Evolutionary conservation across 1,140 invertebrate species (phyloP).

Genomic region (Euschistus heros): DNA sequence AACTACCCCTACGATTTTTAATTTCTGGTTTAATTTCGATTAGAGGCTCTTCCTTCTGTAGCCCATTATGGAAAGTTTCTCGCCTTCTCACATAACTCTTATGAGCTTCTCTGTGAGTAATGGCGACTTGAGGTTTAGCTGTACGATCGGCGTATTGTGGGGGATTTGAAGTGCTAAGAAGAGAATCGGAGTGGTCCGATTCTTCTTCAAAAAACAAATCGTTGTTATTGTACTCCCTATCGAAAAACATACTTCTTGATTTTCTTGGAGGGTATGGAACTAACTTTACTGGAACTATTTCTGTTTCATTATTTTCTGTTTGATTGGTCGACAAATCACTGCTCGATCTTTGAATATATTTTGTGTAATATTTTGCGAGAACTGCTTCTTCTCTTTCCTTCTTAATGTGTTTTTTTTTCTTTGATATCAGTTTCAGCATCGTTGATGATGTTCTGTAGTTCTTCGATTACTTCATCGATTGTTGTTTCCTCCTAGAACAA

Average conservation of each 20-base stretch:
- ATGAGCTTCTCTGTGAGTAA: neutral
- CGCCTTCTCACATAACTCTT: conserved; percentile 14
- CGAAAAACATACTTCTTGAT: conserved; percentile 41
- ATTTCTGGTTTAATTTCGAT: conserved; percentile 24
- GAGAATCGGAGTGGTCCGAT: conserved; percentile 56
- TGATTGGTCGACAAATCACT: neutral
- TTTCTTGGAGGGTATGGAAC: conserved; percentile 49
- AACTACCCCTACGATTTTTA: conserved; percentile 29
- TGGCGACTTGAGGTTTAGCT: neutral
- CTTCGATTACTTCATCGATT: conserved; percentile 78
- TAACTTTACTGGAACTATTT: conserved; percentile 49
- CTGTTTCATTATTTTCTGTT: conserved; percentile 37
- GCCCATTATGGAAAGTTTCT: conserved; percentile 25
- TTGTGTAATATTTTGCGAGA: conserved; percentile 26
- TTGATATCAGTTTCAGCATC: conserved; percentile 64
- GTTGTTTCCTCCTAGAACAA: conserved; percentile 55
- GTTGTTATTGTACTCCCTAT: conserved; percentile 34
- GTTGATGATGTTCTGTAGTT: conserved; percentile 71
- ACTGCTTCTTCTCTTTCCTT: conserved; percentile 23
- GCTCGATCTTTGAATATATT: conserved; percentile 21
- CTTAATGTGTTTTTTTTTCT: conserved; percentile 29
- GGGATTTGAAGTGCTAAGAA: conserved; percentile 50
- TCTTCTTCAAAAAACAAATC: conserved; percentile 50
- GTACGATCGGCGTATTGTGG: neutral
- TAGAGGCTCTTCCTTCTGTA: neutral